A percentile compares a stretch with the other conserved stretches of the same genome.
phyloP scores from a whole-genome alignment of 2,113 vertebrate genomes.

The Saguinus midas region DNA sequence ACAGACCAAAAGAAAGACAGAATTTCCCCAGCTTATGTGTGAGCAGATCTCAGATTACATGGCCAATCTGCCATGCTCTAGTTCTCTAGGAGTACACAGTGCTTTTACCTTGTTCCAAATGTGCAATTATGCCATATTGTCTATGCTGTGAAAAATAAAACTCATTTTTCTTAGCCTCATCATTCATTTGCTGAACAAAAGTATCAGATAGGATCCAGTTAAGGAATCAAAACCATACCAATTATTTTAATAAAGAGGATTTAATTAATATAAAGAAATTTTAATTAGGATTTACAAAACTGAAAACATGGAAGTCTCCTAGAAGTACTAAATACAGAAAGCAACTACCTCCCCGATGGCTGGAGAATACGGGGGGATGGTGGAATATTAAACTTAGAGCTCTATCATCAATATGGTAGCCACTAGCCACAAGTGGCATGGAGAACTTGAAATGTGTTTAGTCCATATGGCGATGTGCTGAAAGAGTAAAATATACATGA shows the following conservation, averaged over 20 bases:
- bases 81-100: background rate
- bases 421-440: background rate
- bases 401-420: background rate
- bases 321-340: background rate
- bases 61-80: background rate
- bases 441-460: background rate
- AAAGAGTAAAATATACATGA: background rate
- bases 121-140: background rate
- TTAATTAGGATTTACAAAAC: background rate
- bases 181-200: background rate
- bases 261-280: background rate
- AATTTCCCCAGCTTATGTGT: background rate
- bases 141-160: background rate
- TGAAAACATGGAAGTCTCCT: background rate
- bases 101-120: background rate
- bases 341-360: background rate
- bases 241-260: slow-evolving; percentile 6
- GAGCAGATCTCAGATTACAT: background rate
- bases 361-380: background rate
- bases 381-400: background rate
- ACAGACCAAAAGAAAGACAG: background rate
- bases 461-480: background rate
- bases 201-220: background rate
- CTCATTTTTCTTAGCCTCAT: background rate
- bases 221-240: background rate